Evolutionary conservation across 2,113 vertebrate species (phyloP), one percentile per base, ranked within the genome.

Genomic region (Triplophysa dalaica): DNA sequence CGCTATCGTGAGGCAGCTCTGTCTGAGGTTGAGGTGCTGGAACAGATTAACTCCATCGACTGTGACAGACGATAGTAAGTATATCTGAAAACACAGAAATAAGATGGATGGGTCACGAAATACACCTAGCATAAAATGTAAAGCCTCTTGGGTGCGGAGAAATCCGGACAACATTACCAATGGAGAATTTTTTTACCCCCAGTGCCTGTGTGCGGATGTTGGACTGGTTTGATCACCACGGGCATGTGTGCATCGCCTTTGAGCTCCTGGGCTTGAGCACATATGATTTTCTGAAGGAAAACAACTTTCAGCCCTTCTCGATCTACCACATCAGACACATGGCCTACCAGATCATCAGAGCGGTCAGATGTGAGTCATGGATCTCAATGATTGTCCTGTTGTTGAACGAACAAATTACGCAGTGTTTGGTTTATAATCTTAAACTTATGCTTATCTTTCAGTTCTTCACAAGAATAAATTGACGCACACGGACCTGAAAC

Each of bases 211-310:
- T 98, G 73, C 94, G 94, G 75, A 98, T 99, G 94, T 86, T 97
- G 72, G 96, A 99, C 82, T 98, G 94, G 96, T 99, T 99, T 92
- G 96, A 98, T 89, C 95, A 96, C 84, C 96, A 96, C 13, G 96
- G 97, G 64, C 97, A 99, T 10, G 85, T 98, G 81, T 98, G 97
- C 86, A 99, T 99, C 77, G 93, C 92, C 56, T 98, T 99, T 89
- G 97, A 99, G 87, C 91, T 98, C 14, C 94, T 99, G 67, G 97
- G 97, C 75, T 94, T 98, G 75, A 99, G 97, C 90, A 99, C 97
- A 38, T 99, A 98, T 0, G 97, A 99, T 83, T 98, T 98, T 69
- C 95, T 98, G 81, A 98, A 98, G 88, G 96, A 99, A 87, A 99
- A 98, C 86, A 95, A 94, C 86, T 99, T 98, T 90, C 92, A 96